phyloP scores from a whole-genome alignment of 2,797 vertebrate species.

The Gadopsis marmoratus region DNA sequence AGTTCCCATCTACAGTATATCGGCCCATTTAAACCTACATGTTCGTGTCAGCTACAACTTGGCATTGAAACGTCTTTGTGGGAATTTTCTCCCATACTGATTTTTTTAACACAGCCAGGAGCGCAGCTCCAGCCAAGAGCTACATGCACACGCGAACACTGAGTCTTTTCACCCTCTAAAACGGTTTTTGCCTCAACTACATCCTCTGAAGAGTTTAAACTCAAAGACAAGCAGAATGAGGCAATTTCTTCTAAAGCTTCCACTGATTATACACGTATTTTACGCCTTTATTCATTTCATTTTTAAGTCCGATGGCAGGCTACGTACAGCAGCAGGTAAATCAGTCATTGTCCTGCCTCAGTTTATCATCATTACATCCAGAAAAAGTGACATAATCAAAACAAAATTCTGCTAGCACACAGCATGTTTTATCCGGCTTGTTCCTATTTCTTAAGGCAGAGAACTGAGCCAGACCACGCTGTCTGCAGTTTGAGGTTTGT shows the following conservation, averaged over 20 bases:
- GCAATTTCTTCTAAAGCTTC: constrained; percentile 25
- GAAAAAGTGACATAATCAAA: constrained; percentile 29
- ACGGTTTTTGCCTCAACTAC: constrained; percentile 22
- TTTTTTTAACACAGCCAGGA: constrained; percentile 34
- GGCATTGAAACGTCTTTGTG: constrained; percentile 39
- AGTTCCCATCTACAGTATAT: constrained; percentile 12
- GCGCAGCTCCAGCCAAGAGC: constrained; percentile 49
- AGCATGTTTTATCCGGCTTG: constrained; percentile 20
- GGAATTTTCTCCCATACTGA: constrained; percentile 43
- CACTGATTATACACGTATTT: constrained; percentile 12
- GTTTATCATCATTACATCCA: constrained; percentile 36
- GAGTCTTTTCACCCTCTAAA: constrained; percentile 25
- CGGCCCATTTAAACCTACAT: constrained; percentile 24
- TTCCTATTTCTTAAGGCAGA: constrained; percentile 33
- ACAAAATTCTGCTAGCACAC: constrained; percentile 20
- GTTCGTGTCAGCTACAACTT: constrained; percentile 41
- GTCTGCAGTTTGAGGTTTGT: constrained; percentile 49
- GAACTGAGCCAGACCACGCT: constrained; percentile 36
- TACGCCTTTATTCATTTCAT: constrained; percentile 11
- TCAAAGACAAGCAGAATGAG: constrained; percentile 6
- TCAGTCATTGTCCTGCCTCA: constrained; percentile 25
- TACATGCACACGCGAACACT: constrained; percentile 40
- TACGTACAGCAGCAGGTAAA: constrained; percentile 14
- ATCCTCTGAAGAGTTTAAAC: constrained; percentile 18
- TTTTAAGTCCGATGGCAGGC: constrained; percentile 11